Evolutionary conservation across 2,797 vertebrate species (phyloP).

Genomic region (Sebastolobus alascanus): DNA sequence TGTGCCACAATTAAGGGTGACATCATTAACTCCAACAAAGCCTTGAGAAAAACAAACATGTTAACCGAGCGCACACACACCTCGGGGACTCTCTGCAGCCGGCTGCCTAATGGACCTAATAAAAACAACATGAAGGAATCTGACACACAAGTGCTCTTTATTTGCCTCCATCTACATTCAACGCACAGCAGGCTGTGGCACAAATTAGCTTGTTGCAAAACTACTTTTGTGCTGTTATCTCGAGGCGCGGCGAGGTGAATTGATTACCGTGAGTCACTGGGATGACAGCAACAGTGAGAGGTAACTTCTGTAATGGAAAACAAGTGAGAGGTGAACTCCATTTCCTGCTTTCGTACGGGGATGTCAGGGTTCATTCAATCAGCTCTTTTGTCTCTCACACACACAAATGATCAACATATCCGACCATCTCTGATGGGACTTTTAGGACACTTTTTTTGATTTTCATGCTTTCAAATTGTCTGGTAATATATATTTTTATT

Average conservation of each 20-base stretch:
- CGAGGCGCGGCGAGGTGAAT: background rate
- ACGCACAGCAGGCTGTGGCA: conserved; percentile 23
- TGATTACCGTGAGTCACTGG: conserved; percentile 16
- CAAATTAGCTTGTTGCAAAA: conserved; percentile 32
- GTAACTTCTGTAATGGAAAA: conserved; percentile 1
- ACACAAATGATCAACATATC: background rate
- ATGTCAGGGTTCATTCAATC: background rate
- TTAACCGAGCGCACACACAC: conserved; percentile 50
- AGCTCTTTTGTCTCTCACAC: background rate
- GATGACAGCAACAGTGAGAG: background rate
- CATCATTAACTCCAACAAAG: conserved; percentile 76
- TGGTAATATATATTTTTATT: background rate
- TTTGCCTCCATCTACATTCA: conserved; percentile 21
- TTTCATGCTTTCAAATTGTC: background rate
- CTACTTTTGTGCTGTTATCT: conserved; percentile 39
- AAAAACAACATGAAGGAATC: conserved; percentile 61
- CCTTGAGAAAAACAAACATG: conserved; percentile 80
- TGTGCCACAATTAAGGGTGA: conserved; percentile 65
- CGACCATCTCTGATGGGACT: background rate
- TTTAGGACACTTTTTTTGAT: background rate
- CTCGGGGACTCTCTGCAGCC: conserved; percentile 54
- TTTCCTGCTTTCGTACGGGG: background rate
- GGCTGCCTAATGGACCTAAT: conserved; percentile 68
- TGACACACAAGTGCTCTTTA: conserved; percentile 44
- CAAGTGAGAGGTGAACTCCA: background rate